phyloP scores from a whole-genome alignment of 1,140 invertebrate genomes.

The Zaprionus tsacasi region DNA sequence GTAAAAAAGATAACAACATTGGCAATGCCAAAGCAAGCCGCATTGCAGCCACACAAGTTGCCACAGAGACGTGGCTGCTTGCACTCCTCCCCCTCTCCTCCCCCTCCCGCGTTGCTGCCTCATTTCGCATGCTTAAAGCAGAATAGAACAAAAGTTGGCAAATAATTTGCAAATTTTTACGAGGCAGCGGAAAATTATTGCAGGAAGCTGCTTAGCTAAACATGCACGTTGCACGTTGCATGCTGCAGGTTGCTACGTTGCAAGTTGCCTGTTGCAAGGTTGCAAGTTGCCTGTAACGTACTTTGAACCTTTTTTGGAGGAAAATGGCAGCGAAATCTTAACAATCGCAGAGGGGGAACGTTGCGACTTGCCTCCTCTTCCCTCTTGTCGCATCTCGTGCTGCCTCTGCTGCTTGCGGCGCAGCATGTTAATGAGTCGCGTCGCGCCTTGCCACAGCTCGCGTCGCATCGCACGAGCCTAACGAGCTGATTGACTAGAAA shows the following conservation, averaged over 20 bases:
- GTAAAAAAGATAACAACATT: conserved; percentile 81
- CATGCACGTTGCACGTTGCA: conserved; percentile 53
- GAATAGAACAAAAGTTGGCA: conserved; percentile 69
- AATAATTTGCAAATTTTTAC: conserved; percentile 80
- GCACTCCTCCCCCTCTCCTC: too few species aligned
- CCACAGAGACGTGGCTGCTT: not conserved
- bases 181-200: conserved; percentile 56
- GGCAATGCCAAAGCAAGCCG: conserved; percentile 55
- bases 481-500: conserved; percentile 22
- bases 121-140: conserved; percentile 57
- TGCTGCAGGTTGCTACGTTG: conserved; percentile 11
- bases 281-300: not conserved
- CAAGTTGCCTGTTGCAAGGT: conserved; percentile 18
- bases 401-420: not conserved
- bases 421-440: conserved; percentile 38
- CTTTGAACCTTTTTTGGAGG: conserved; percentile 10
- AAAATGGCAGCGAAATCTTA: not conserved
- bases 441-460: not conserved
- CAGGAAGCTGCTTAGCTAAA: conserved; percentile 70
- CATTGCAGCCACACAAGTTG: conserved; percentile 70
- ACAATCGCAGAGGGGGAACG: not conserved
- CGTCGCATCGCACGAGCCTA: not conserved
- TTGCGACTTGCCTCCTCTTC: not conserved
- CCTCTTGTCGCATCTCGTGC: too few species aligned
- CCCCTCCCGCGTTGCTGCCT: not conserved